Evolutionary conservation across 2,888 invertebrate species (phyloP), one percentile per base, ranked within the genome.

Genomic region (Sisyra terminalis): DNA sequence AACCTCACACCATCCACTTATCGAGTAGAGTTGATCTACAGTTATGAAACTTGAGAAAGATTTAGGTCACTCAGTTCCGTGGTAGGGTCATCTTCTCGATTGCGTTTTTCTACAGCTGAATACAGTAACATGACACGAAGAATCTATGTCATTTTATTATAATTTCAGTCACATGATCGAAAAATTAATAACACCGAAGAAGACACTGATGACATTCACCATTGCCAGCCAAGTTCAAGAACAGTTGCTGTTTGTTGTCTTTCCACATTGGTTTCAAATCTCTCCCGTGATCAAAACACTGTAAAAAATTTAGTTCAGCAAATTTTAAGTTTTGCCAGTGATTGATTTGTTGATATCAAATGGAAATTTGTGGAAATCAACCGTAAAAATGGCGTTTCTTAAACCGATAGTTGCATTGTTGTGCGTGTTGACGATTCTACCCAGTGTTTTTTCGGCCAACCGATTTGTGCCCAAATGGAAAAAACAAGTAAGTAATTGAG

Each of bases 401-500:
- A 15, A 13, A 35, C 6, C 8, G 8, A 13, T 13, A 35, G 16
- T 40, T 30, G 7, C 30, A 8, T 3, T 31, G 6, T 18, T 32
- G 6, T 41, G 34, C 17, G 29, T 32, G 14, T 34, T 46, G 34
- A 45, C 41, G 11, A 24, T 47, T 29, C 31, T 50, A 32, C 48
- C 51, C 3, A 48, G 46, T 45, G 56, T 53, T 29, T 49, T 45
- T 31, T 44, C 60, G 9, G 67, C 69, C 8, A 67, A 68, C 9
- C 69, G 70, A 60, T 78, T 75, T 59, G 66, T 82, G 47, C 82
- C 82, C 1, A 81, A 82, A 63, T 83, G 83, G 83, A 83, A 82
- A 60, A 81, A 82, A 55, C 77, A 78, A 72, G 78, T 78, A 53
- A 59, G 64, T 55, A n/a, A n/a, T n/a, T n/a, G n/a, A n/a, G n/a